Evolutionary conservation across 2,888 invertebrate species (phyloP).

Genomic region (Amiota mariae): DNA sequence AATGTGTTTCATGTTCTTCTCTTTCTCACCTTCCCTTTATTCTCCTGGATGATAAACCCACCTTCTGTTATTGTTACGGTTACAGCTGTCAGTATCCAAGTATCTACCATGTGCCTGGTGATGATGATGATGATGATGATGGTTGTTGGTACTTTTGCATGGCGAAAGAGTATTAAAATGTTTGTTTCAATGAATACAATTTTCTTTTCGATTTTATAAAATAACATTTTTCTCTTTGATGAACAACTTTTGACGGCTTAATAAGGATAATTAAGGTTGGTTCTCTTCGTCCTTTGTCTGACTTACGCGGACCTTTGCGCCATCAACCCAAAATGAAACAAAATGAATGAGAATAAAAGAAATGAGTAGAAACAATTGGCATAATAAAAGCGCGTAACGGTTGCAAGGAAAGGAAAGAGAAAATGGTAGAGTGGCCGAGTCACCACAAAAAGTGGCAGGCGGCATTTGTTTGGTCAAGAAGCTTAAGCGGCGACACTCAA

Average conservation of each 20-base stretch:
- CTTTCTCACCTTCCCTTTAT: not conserved
- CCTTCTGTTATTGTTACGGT: no score
- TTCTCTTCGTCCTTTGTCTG: not conserved
- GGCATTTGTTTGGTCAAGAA: slow-evolving; percentile 21
- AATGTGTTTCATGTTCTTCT: slow-evolving; percentile 3
- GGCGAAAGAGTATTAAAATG: no score
- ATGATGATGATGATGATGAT: no score
- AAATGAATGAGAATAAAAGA: not conserved
- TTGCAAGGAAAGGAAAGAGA: not conserved
- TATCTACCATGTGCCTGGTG: no score
- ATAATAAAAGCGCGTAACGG: slow-evolving; percentile 8
- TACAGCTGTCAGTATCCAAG: no score
- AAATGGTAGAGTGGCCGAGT: not conserved
- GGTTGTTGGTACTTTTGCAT: no score
- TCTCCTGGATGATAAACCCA: not conserved
- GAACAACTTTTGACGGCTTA: slow-evolving; percentile 3
- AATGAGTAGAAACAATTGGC: not conserved
- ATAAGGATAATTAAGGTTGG: slow-evolving; percentile 5
- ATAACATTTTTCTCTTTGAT: no score
- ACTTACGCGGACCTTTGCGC: no score
- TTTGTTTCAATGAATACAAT: no score
- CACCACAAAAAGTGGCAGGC: not conserved
- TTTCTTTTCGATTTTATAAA: no score
- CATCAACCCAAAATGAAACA: not conserved
- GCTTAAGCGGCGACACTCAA: slow-evolving; percentile 65